Conservation (phyloP, 2,797 vertebrate genomes). For the Rhinoraja longicauda region DNA sequence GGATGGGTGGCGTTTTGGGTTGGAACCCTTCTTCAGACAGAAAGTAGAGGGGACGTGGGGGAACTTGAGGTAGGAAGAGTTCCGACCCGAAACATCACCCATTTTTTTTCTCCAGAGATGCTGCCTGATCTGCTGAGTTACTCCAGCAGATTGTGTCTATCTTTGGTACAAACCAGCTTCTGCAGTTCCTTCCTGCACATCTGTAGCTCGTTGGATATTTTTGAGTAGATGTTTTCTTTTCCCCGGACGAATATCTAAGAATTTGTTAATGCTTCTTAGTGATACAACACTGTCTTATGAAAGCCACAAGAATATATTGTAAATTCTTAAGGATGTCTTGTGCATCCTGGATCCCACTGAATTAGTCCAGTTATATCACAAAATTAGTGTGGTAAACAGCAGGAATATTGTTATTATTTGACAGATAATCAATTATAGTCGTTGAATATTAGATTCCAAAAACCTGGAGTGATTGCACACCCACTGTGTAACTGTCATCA, state of each 20-base stretch:
- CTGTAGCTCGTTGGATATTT: not conserved
- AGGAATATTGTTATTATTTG: slow-evolving; percentile 38
- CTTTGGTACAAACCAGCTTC: too few species aligned
- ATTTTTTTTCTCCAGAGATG: too few species aligned
- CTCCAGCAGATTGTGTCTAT: too few species aligned
- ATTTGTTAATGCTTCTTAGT: not conserved
- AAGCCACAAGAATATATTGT: not conserved
- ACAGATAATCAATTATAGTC: slow-evolving; percentile 37
- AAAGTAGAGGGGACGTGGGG: too few species aligned
- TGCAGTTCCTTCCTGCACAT: too few species aligned
- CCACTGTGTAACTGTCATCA: slow-evolving; percentile 37
- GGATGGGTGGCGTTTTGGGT: too few species aligned
- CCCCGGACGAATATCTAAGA: not conserved
- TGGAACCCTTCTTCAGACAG: too few species aligned
- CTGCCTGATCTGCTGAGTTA: too few species aligned
- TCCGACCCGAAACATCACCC: too few species aligned
- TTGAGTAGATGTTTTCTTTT: not conserved
- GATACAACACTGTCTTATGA: not conserved
- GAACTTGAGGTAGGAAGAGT: too few species aligned
- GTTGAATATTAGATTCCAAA: slow-evolving; percentile 39
- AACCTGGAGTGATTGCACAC: slow-evolving; percentile 38
- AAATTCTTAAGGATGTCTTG: not conserved
- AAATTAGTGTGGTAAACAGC: slow-evolving; percentile 39
- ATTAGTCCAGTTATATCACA: slow-evolving; percentile 34
- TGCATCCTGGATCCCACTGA: not conserved